These are phyloP conservation scores for Lacerta bilineata DNA, from an alignment of 2,797 vertebrate species.

Conservation along the genomic window DNA sequence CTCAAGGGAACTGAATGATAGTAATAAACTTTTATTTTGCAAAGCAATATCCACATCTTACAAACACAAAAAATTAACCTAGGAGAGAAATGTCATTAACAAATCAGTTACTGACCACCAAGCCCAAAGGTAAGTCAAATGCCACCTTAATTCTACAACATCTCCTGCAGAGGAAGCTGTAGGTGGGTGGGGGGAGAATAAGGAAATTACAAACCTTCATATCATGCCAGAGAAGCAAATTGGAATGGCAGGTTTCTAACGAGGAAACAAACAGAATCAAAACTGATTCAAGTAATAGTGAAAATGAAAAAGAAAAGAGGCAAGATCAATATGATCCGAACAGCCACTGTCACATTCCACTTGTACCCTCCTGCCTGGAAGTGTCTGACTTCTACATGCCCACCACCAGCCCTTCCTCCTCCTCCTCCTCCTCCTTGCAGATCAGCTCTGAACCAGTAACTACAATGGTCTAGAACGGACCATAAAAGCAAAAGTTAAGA, in stretches of 20 bases:
- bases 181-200: conserved; percentile 45
- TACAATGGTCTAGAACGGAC: not conserved
- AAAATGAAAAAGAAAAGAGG: conserved; percentile 75
- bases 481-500: conserved; percentile 3
- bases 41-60: conserved; percentile 87
- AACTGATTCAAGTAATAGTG: conserved; percentile 84
- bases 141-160: conserved; percentile 73
- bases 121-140: conserved; percentile 82
- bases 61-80: conserved; percentile 83
- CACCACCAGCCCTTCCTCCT: not conserved
- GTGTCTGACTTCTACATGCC: conserved; percentile 41
- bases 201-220: conserved; percentile 69
- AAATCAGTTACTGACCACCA: conserved; percentile 82
- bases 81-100: conserved; percentile 80
- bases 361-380: conserved; percentile 75
- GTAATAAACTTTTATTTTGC: conserved; percentile 79
- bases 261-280: conserved; percentile 82
- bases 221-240: conserved; percentile 71
- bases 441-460: not conserved
- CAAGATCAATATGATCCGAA: conserved; percentile 89
- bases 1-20: not conserved
- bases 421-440: not conserved
- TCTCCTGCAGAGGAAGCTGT: conserved; percentile 67
- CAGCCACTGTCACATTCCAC: conserved; percentile 69
- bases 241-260: conserved; percentile 76